Conservation (phyloP, 2,888 invertebrate species). For the Rosalia funebris region DNA sequence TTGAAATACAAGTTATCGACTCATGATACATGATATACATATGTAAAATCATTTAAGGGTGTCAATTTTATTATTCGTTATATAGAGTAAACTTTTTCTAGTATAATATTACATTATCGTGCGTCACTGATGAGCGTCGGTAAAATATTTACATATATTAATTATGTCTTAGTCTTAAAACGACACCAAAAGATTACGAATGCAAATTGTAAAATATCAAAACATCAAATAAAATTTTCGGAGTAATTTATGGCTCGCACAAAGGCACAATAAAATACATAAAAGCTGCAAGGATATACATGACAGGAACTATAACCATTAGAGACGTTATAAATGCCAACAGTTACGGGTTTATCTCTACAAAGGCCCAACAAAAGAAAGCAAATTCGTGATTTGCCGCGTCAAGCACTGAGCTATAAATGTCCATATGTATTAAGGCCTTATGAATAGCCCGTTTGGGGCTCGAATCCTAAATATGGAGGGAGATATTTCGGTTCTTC, state of each 20-base stretch:
- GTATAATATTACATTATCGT: too few species aligned
- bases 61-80: too few species aligned
- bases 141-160: not conserved
- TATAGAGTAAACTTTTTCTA: too few species aligned
- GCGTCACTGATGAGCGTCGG: too few species aligned
- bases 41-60: too few species aligned
- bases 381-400: constrained; percentile 61
- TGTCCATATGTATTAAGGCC: constrained; percentile 57
- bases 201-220: constrained; percentile 25
- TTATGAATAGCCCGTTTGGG: constrained; percentile 40
- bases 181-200: constrained; percentile 1
- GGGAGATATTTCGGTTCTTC: constrained; percentile 10
- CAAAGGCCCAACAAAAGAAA: constrained; percentile 58
- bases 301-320: constrained; percentile 57
- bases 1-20: too few species aligned
- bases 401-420: constrained; percentile 58
- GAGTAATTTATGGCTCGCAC: constrained; percentile 22
- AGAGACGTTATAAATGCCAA: constrained; percentile 59
- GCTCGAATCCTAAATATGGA: constrained; percentile 26
- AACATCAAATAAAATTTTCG: constrained; percentile 25
- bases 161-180: not conserved
- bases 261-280: constrained; percentile 33
- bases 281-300: constrained; percentile 34
- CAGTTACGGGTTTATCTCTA: constrained; percentile 58
- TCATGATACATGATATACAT: too few species aligned